Base-by-base conservation (phyloP, 2,113 vertebrate genomes). In the Lophotis ruficrista region DNA sequence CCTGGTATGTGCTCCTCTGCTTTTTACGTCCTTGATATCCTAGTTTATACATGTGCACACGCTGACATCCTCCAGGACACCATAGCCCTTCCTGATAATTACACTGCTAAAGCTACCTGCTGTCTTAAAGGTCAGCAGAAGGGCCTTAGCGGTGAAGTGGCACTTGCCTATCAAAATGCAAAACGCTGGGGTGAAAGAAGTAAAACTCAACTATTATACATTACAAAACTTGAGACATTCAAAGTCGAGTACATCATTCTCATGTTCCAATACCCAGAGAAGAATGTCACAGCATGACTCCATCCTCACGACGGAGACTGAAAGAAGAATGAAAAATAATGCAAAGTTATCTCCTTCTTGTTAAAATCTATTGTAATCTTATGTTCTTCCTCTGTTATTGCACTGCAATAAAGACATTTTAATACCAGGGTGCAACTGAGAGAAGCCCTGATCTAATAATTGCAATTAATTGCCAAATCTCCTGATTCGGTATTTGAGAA, bases 291-390 rank as follows among this genome's bases (percentile, higher is more conserved):
- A 98, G 98, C 97, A 83, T 96, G 98, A 93, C 86, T 98, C 97
- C 96, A 45, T 97, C 95, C 94, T 97, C 38, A 2, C 95, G 91
- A 97, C n/a, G 76, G 97, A 97, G 94, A 90, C 82, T 96, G 89
- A 83, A 96, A 96, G 96, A 97, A 98, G 96, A 98, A 98, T 97
- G 87, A 97, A 97, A 98, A 98, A 98, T 97, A 98, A 98, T 98
- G 98, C 97, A 98, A 98, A 98, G 97, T 98, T 97, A 97, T 96
- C 76, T 94, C 76, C 96, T 97, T 94, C 97, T 95, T 96, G 92
- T 98, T 97, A 97, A 97, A 97, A 98, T 83, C 92, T 96, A 94
- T 97, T 97, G 87, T 97, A 96, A 97, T 98, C 95, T 96, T 95
- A 81, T 83, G 91, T 84, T 97, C 92, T 96, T 97, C 90, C 41